Base-by-base conservation (phyloP, 2,888 invertebrate species). In the Cylindroiulus punctatus region DNA sequence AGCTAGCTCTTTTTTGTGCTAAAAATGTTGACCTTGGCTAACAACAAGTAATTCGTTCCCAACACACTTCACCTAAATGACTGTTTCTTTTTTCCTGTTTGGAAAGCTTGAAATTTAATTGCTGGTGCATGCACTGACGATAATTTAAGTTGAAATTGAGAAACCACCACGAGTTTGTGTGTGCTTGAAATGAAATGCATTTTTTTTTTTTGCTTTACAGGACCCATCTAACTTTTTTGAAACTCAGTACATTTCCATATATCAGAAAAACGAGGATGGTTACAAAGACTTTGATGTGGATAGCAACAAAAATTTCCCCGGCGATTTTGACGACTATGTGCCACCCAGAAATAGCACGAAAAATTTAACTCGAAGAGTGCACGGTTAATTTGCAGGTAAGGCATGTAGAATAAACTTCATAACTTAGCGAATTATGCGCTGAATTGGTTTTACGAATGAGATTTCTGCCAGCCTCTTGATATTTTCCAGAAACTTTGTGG, bases 201-300 rank as follows among this genome's bases (percentile, higher is more conserved):
- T 52, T 52, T 65, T 65, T 52, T 52, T 52, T 65, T 65, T 5
- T 22, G n/a, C 14, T 42, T 84, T 84, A 8, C 57, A 85, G 85
- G 57, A 85, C 19, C 85, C 85, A n/a, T 42, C 22, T 19, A 30
- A 26, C 5, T 85, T 85, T 32, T 52, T 85, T 30, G 30, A 85
- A 42, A 85, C 85, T 30, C 44, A 26, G 10, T 85, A 85, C 14
- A 52, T 57, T 36, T 52, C 85, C 22, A 85, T 52, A n/a, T 52
- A 85, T 85, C 85, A 85, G 19, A 26, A 22, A n/a, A 2, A 5
- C 14, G 85, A 52, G 17, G 76, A 76, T 30, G 76, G 76, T 17
- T 76, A 76, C 30, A 44, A 44, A 26, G 85, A 26, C 57, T 36
- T 36, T 47, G 85, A 44, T 36, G 30, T 36, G 12, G 85, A 85